Conservation (phyloP, 1,140 invertebrate species). For the Trichogramma pretiosum region DNA sequence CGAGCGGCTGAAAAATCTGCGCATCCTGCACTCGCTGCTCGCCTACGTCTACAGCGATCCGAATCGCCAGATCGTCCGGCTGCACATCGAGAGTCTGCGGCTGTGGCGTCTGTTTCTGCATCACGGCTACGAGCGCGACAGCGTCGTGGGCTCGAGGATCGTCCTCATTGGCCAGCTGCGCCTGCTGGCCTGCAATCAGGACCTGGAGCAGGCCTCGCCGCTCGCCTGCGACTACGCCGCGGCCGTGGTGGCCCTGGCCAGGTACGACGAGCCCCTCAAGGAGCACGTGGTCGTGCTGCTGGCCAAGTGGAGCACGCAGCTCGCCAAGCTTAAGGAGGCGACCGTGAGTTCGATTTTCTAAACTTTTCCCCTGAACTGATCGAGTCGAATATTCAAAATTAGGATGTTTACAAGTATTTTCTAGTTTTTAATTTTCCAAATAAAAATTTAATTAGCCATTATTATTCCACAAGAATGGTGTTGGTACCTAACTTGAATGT, state of each 20-base stretch:
- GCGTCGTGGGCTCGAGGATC: constrained; percentile 26
- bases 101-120: constrained; percentile 36
- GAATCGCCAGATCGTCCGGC: constrained; percentile 13
- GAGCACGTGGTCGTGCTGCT: constrained; percentile 26
- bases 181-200: constrained; percentile 28
- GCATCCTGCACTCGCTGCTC: constrained; percentile 31
- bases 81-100: constrained; percentile 36
- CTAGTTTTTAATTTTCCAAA: no score
- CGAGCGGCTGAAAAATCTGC: constrained; percentile 27
- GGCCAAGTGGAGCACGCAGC: constrained; percentile 37
- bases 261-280: constrained; percentile 23
- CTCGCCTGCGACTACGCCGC: constrained; percentile 35
- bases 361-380: not conserved
- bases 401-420: no score
- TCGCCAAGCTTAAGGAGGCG: constrained; percentile 24
- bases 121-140: constrained; percentile 28
- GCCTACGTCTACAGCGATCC: constrained; percentile 31
- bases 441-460: no score
- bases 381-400: no score
- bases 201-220: constrained; percentile 31
- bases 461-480: no score
- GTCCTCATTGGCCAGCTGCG: constrained; percentile 31
- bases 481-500: no score
- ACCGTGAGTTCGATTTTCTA: constrained; percentile 25
- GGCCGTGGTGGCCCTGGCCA: constrained; percentile 29